Evolutionary conservation across 2,113 vertebrate genomes (phyloP), one percentile per base, ranked within the genome.

Genomic region (Irena cyanogastra): DNA sequence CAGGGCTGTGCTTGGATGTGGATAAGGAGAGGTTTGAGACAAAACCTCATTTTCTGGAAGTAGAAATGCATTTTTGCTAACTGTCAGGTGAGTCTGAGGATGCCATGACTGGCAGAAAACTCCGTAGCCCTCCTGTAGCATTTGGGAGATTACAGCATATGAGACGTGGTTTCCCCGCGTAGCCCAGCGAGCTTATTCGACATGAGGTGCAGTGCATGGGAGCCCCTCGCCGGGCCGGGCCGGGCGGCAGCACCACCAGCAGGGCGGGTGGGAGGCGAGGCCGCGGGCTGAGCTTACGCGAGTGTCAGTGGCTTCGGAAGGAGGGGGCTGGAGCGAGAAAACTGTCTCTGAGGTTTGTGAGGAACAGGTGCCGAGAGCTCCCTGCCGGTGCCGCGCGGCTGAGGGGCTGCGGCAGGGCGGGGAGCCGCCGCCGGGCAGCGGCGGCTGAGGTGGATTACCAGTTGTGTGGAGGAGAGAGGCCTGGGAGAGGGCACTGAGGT

Each of bases 401-500:
- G 7, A 56, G 57, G 37, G n/a, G 84, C 72, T 28, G 83, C 7
- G 7, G 66, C 75, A 8, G 74, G 47, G 78, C 6, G 3, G 66
- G 85, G 79, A 69, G 79, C 87, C 3, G 24, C 90, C 87, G 15
- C 78, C 54, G 2, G 66, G 93, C 16, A 35, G 76, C 89, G 82
- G 77, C 41, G 74, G 97, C 97, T 98, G 98, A 98, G 98, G 98
- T 98, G 97, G 94, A 88, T 97, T 97, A 97, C 96, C 97, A 96
- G 96, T 97, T 97, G 94, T 96, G 96, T 95, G 97, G 96, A 94
- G 97, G 59, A 92, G 80, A 92, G 85, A 88, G 93, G 82, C 90
- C 66, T 35, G 88, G 78, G 72, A 83, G 64, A 89, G 92, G 91
- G 76, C 31, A 15, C 92, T 52, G 90, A 94, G 90, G 91, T 75